A percentile compares a stretch with the other conserved stretches of the same genome.
Evolutionary conservation across 1,140 invertebrate species (phyloP).

Genomic region (Drosophila nebulosa): DNA sequence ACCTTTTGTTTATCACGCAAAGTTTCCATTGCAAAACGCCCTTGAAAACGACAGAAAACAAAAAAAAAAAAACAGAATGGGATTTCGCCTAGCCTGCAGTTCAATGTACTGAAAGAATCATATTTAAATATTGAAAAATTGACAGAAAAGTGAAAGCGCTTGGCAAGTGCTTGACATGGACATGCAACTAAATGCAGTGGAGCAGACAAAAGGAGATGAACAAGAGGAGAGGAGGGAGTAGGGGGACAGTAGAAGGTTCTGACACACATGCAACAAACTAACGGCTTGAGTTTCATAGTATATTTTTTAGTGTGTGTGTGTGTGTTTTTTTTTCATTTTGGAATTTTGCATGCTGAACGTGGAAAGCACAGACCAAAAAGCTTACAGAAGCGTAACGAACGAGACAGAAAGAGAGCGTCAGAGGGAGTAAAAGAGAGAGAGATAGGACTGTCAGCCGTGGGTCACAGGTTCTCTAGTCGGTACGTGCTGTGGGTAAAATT

Average conservation of each 20-base stretch:
- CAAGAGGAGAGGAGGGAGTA: background rate
- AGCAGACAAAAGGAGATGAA: slow-evolving; percentile 33
- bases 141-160: slow-evolving; percentile 63
- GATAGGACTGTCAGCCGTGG: slow-evolving; percentile 53
- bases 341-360: slow-evolving; percentile 56
- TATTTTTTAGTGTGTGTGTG: background rate
- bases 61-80: background rate
- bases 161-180: slow-evolving; percentile 45
- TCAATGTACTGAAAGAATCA: background rate
- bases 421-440: slow-evolving; percentile 35
- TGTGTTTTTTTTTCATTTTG: background rate
- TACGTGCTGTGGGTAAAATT: slow-evolving; percentile 51
- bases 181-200: slow-evolving; percentile 67
- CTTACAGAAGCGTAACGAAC: slow-evolving; percentile 69
- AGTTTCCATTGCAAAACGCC: background rate
- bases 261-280: slow-evolving; percentile 50
- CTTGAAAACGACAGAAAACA: too few relatives aligned
- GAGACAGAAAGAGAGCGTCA: slow-evolving; percentile 17
- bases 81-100: background rate
- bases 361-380: slow-evolving; percentile 73
- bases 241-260: slow-evolving; percentile 8
- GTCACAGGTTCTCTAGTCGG: slow-evolving; percentile 62
- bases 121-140: background rate
- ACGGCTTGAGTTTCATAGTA: slow-evolving; percentile 25
- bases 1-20: background rate